These are phyloP conservation scores for Arothron firmamentum DNA, from an alignment of 2,113 vertebrate genomes.

Conservation along the genomic window DNA sequence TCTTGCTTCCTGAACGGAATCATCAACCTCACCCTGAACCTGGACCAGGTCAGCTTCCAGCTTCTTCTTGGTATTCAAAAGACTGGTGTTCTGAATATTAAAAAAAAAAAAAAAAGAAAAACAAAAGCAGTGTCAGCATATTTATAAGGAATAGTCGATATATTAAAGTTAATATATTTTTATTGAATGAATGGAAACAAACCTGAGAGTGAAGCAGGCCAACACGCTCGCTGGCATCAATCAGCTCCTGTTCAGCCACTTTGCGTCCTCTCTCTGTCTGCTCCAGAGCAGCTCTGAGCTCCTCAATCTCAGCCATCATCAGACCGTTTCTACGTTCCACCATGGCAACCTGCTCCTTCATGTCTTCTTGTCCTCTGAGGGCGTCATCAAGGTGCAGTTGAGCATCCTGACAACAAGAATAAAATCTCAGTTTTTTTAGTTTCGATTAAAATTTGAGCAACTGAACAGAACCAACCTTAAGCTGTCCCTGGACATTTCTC, in stretches of 20 bases:
- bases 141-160: too few relatives aligned
- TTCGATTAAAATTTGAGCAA: background rate
- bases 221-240: conserved; percentile 85
- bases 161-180: too few relatives aligned
- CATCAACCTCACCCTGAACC: too few relatives aligned
- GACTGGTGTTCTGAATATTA: too few relatives aligned
- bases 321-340: conserved; percentile 75
- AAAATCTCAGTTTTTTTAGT: background rate
- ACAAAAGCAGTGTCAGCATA: too few relatives aligned
- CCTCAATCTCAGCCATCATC: conserved; percentile 61
- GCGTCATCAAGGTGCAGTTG: conserved; percentile 85
- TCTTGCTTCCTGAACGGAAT: too few relatives aligned
- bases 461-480: conserved; percentile 17
- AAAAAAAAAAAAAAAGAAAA: too few relatives aligned
- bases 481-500: conserved; percentile 67
- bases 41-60: too few relatives aligned
- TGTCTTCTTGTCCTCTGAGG: conserved; percentile 78
- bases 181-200: background rate
- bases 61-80: too few relatives aligned
- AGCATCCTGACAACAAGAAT: conserved; percentile 72
- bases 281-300: conserved; percentile 61
- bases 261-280: conserved; percentile 76
- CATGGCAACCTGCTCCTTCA: conserved; percentile 84
- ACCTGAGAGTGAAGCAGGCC: conserved; percentile 91
- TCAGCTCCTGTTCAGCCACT: conserved; percentile 86